A percentile compares a stretch with the other conserved stretches of the same genome.
Evolutionary conservation across 2,888 invertebrate species (phyloP).

Genomic region (Cephus spinipes): DNA sequence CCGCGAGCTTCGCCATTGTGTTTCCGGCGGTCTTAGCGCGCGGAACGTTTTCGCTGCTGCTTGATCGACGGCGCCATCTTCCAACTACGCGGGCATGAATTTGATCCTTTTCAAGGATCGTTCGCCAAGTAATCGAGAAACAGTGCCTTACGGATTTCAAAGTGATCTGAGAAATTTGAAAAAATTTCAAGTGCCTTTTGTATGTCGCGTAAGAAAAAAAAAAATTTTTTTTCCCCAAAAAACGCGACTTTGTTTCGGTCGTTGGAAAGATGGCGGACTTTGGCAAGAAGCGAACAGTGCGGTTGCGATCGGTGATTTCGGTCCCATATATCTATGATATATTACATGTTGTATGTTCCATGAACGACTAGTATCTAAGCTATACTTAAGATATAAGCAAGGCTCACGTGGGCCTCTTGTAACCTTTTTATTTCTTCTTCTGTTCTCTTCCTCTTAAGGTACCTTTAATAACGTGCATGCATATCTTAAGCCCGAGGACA

Average conservation of each 20-base stretch:
- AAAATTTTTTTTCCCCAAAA: conserved; percentile 23
- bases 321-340: conserved; percentile 99
- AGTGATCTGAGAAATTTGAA: too few species aligned
- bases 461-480: background rate
- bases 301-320: conserved; percentile 78
- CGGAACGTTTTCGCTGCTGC: conserved; percentile 60
- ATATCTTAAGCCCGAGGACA: background rate
- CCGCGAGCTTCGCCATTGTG: conserved; percentile 28
- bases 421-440: background rate
- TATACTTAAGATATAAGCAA: conserved; percentile 17
- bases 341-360: conserved; percentile 93
- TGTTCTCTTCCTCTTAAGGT: background rate
- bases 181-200: background rate
- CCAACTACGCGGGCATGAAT: background rate
- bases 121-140: background rate
- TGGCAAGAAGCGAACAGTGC: conserved; percentile 19
- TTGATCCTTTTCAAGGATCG: background rate
- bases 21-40: conserved; percentile 41
- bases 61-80: conserved; percentile 35
- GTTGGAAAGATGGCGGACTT: background rate
- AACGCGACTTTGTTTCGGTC: background rate
- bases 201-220: conserved; percentile 20
- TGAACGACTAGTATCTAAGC: conserved; percentile 74
- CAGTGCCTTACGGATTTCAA: background rate
- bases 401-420: conserved; percentile 57